Evolutionary conservation across 2,113 vertebrate species (phyloP).

Genomic region (Neofelis nebulosa): DNA sequence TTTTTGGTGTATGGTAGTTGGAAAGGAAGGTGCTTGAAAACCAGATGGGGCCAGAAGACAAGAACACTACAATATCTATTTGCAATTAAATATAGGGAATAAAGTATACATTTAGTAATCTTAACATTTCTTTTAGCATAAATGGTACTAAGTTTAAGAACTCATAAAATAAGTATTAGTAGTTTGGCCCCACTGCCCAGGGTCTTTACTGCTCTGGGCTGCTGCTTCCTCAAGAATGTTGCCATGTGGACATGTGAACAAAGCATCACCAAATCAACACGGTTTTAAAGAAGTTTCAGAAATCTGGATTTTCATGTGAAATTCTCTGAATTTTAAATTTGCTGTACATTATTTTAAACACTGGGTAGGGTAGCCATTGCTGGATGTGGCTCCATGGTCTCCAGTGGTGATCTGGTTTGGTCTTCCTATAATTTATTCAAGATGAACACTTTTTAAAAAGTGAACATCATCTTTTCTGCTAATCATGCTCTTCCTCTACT

Average conservation of each 20-base stretch:
- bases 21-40: background rate
- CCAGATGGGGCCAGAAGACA: background rate
- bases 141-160: background rate
- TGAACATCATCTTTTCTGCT: background rate
- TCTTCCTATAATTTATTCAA: background rate
- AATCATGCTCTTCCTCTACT: background rate
- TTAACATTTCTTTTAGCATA: background rate
- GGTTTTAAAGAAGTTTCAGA: background rate
- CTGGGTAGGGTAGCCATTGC: background rate
- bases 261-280: background rate
- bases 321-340: constrained; percentile 11
- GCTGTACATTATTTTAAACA: background rate
- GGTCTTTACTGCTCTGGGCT: background rate
- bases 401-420: background rate
- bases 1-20: background rate
- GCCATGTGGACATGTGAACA: background rate
- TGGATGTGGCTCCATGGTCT: background rate
- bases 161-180: background rate
- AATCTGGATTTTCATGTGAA: background rate
- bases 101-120: background rate
- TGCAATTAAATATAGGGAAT: background rate
- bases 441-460: background rate
- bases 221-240: background rate
- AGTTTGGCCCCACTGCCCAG: background rate
- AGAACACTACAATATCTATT: background rate